Conservation (phyloP, 2,113 vertebrate genomes). For the Natator depressus region DNA sequence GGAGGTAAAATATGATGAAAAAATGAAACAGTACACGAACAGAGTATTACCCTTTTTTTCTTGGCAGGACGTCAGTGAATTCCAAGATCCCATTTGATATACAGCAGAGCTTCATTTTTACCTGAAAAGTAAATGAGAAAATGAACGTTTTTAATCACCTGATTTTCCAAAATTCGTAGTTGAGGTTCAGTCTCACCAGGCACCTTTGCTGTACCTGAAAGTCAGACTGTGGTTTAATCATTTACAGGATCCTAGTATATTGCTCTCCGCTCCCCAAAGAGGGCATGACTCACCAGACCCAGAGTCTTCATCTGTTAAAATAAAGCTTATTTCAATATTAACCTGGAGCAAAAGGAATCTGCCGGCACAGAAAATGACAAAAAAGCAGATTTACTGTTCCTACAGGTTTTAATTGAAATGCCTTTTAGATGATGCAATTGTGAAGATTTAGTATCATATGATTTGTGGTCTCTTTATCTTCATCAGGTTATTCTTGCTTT, state of each 20-base stretch:
- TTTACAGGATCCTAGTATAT: not conserved
- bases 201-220: not conserved
- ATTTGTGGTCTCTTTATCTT: not conserved
- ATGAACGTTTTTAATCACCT: not conserved
- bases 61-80: not conserved
- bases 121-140: not conserved
- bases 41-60: not conserved
- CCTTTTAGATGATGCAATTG: not conserved
- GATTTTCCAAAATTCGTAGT: not conserved
- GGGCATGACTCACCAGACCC: not conserved
- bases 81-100: not conserved
- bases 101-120: not conserved
- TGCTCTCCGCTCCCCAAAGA: not conserved
- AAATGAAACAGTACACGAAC: not conserved
- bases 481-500: not conserved
- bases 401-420: not conserved
- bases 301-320: not conserved
- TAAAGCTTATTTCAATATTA: not conserved
- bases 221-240: not conserved
- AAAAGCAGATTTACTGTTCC: not conserved
- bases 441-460: not conserved
- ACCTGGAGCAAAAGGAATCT: not conserved
- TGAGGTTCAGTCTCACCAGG: not conserved
- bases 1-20: not conserved
- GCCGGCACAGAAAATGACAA: not conserved